Evolutionary conservation across 2,113 vertebrate species (phyloP), one percentile per base, ranked within the genome.

Genomic region (Callospermophilus lateralis): DNA sequence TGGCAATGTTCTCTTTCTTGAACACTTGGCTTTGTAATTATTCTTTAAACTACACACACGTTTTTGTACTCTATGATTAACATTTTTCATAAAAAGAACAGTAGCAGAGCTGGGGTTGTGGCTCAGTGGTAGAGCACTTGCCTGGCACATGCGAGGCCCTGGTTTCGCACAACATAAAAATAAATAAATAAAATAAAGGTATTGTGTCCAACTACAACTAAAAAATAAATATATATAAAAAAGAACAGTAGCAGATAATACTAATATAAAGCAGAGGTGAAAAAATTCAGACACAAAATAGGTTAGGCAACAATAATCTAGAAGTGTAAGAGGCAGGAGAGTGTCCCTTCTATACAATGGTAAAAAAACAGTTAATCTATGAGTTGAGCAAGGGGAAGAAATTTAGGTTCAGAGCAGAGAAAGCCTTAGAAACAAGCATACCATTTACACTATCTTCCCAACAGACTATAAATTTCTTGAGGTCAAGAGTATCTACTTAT

Each of bases 371-470:
- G 83, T 34, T 79, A 84, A 92, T 16, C 37, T 68, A 19, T 32
- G 83, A 87, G 42, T 58, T 91, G 63, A 81, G 5, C 76, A 73
- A 48, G 45, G 30, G 19, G 24, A 8, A 32, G 32, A 91, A 91
- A 88, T 78, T 15, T 39, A 73, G 30, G 37, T 48, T 90, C 48
- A 73, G 39, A 65, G 13, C 42, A 95, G 74, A 77, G 10, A 94
- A 87, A 83, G 45, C 28, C 8, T 84, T 93, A 84, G 55, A 58
- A 58, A 7, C 7, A 87, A 68, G n/a, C 12, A 89, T 8, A 74
- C 58, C 92, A 73, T 93, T 95, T 73, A 78, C 6, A 90, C 74
- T 30, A 20, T 90, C 58, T 93, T 89, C 58, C 48, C 81, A 89
- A 85, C 28, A 74, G 12, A 61, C 53, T 84, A 87, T 72, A 81